A percentile compares a stretch with the other conserved stretches of the same genome.
phyloP scores from a whole-genome alignment of 2,888 invertebrate species.

The Rhagophthalmus giganteus region DNA sequence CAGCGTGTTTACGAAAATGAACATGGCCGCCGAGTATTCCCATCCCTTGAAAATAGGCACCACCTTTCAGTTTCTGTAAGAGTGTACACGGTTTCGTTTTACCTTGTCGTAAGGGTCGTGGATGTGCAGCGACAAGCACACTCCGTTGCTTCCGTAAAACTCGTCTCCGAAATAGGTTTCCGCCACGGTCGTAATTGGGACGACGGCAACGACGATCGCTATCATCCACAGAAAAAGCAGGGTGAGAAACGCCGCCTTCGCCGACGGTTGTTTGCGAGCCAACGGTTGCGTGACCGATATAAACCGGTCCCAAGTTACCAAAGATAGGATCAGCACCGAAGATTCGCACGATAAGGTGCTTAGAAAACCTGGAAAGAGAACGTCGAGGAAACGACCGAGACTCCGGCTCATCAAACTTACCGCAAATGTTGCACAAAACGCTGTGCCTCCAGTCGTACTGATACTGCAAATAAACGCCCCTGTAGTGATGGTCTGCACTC shows the following conservation, averaged over 20 bases:
- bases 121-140: conserved; percentile 63
- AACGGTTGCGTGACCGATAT: conserved; percentile 64
- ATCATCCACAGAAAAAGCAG: conserved; percentile 58
- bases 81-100: conserved; percentile 13
- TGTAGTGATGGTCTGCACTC: conserved; percentile 57
- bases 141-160: conserved; percentile 64
- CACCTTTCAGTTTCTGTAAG: background rate
- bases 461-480: conserved; percentile 61
- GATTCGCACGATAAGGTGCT: conserved; percentile 65
- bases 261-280: conserved; percentile 53
- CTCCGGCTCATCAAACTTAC: conserved; percentile 49
- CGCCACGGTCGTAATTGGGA: conserved; percentile 56
- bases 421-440: conserved; percentile 60
- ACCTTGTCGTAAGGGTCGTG: conserved; percentile 64
- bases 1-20: conserved; percentile 60
- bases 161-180: conserved; percentile 59
- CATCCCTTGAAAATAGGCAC: conserved; percentile 56
- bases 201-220: conserved; percentile 56
- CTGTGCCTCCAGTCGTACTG: conserved; percentile 64
- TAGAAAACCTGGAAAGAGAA: conserved; percentile 56
- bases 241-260: conserved; percentile 56
- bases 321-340: conserved; percentile 62
- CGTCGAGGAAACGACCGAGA: background rate
- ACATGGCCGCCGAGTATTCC: conserved; percentile 63
- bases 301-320: conserved; percentile 66